These are phyloP conservation scores for Austrofundulus limnaeus DNA, from an alignment of 2,113 vertebrate genomes.

Conservation along the genomic window DNA sequence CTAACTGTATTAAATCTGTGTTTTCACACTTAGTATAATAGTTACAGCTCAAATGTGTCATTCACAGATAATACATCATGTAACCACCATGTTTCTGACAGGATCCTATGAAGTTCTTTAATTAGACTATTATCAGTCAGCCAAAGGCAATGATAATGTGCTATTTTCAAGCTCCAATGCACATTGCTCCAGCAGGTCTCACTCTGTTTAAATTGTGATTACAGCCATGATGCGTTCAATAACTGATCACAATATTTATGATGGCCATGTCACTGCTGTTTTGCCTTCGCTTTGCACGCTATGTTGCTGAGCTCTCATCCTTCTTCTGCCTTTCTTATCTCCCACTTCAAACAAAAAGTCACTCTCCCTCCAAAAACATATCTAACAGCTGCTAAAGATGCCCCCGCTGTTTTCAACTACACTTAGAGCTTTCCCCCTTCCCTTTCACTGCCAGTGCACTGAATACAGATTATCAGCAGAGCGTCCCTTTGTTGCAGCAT, in stretches of 20 bases:
- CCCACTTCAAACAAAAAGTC: slow-evolving; percentile 69
- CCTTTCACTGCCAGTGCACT: slow-evolving; percentile 67
- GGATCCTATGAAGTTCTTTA: slow-evolving; percentile 4
- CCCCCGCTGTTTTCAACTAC: slow-evolving; percentile 53
- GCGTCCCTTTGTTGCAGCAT: slow-evolving; percentile 73
- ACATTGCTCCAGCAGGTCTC: not conserved
- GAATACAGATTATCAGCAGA: slow-evolving; percentile 73
- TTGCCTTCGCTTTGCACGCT: slow-evolving; percentile 65
- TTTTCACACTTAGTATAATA: slow-evolving; percentile 13
- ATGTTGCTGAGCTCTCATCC: slow-evolving; percentile 50
- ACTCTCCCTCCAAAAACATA: slow-evolving; percentile 52
- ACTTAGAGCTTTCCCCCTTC: slow-evolving; percentile 31
- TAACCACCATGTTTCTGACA: not conserved
- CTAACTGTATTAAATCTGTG: slow-evolving; percentile 8
- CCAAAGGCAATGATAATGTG: slow-evolving; percentile 6
- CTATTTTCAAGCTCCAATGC: not conserved
- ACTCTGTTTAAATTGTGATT: slow-evolving; percentile 16
- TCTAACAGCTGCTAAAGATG: slow-evolving; percentile 57
- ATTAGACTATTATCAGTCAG: slow-evolving; percentile 4
- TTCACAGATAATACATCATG: slow-evolving; percentile 11
- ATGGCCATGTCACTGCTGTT: slow-evolving; percentile 30
- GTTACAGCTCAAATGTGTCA: slow-evolving; percentile 1
- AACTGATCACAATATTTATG: no score
- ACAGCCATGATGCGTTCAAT: slow-evolving; percentile 26
- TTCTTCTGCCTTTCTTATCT: slow-evolving; percentile 57